Conservation (phyloP, 2,113 vertebrate genomes). For the Holacanthus passer region DNA sequence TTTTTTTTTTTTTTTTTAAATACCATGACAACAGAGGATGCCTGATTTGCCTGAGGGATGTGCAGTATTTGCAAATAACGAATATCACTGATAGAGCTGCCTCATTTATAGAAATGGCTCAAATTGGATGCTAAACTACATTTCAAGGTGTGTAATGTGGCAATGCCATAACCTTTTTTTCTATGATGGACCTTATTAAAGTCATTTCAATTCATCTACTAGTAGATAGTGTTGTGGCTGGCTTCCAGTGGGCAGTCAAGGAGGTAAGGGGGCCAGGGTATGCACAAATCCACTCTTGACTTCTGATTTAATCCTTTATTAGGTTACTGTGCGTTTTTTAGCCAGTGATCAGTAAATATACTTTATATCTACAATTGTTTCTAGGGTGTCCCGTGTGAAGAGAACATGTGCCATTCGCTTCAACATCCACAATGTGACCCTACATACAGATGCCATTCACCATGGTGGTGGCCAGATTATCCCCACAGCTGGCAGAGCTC, state of each 20-base stretch:
- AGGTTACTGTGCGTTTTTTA: neutral
- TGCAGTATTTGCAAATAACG: no score
- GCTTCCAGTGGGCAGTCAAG: slow-evolving; percentile 98
- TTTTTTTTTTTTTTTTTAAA: no score
- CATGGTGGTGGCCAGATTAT: slow-evolving; percentile 97
- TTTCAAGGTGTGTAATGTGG: no score
- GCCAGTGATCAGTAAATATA: neutral
- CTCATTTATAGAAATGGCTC: no score
- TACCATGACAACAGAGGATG: no score
- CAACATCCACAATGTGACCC: slow-evolving; percentile 92
- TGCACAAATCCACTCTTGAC: neutral
- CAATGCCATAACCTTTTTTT: no score
- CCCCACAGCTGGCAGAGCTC: slow-evolving; percentile 90
- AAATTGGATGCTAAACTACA: no score
- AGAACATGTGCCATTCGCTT: slow-evolving; percentile 93
- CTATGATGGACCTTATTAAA: no score
- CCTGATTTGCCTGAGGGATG: no score
- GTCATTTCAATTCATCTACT: no score
- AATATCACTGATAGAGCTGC: no score
- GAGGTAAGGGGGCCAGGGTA: slow-evolving; percentile 82
- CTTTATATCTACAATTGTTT: neutral
- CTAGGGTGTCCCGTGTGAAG: slow-evolving; percentile 94
- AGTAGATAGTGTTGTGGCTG: slow-evolving; percentile 93
- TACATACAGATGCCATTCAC: slow-evolving; percentile 95
- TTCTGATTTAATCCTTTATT: rapidly evolving